Evolutionary conservation across 1,140 invertebrate genomes (phyloP).

Genomic region (Caenorhabditis elegans): DNA sequence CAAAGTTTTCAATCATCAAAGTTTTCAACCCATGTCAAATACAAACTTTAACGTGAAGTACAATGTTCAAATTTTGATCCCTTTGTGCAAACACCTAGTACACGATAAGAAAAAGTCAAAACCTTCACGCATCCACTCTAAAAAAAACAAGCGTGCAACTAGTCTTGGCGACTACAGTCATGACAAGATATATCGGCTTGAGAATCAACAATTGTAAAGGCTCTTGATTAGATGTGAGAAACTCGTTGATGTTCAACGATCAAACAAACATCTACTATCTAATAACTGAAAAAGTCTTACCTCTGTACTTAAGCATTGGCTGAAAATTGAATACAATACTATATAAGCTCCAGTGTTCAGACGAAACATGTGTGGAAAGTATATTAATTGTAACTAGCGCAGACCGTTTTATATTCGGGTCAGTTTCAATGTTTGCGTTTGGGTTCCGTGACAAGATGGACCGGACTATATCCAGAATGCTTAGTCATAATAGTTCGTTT

Average conservation of each 20-base stretch:
- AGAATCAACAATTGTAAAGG: neutral
- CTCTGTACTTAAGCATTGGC: neutral
- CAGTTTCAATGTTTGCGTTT: neutral
- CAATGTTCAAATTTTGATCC: too few species aligned
- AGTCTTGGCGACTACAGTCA: neutral
- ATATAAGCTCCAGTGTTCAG: neutral
- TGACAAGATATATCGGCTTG: neutral
- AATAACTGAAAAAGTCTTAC: neutral
- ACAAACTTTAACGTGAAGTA: too few species aligned
- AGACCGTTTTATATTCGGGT: neutral
- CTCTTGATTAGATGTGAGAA: neutral
- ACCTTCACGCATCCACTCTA: neutral
- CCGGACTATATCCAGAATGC: slow-evolving; percentile 6
- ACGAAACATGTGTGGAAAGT: neutral
- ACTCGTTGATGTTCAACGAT: neutral
- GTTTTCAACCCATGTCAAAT: too few species aligned
- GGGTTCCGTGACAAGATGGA: neutral
- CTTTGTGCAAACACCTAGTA: too few species aligned
- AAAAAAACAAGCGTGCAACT: neutral
- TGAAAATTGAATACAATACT: neutral
- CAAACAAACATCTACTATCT: neutral
- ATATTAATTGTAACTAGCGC: neutral
- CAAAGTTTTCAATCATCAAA: too few species aligned
- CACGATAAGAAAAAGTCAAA: too few species aligned
- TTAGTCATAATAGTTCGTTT: slow-evolving; percentile 26